Evolutionary conservation across 2,113 vertebrate genomes (phyloP), one percentile per base, ranked within the genome.

Genomic region (Gymnorhina tibicen): DNA sequence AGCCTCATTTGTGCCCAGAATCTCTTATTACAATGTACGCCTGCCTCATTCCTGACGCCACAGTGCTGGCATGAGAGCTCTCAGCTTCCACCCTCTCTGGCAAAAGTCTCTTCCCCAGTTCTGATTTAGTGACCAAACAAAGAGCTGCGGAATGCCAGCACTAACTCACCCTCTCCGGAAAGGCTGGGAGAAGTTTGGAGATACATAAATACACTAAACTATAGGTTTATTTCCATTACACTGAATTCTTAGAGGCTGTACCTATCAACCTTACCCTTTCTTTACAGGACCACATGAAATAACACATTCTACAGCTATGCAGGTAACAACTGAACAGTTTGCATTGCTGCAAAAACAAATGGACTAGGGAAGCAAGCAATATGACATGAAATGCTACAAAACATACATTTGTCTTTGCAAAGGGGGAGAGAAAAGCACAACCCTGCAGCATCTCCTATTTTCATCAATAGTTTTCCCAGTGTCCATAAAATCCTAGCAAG

Each of bases 11-110:
- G 41, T 37, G 16, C 18, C 41, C 46, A 60, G 41, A 70, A 33
- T 23, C 30, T 6, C 11, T 44, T 42, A 13, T 9, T 32, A 10
- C 9, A 28, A 21, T 0, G 0, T 23, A 11, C 14, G 73, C 18
- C 62, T 63, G 27, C 18, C 33, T 63, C 3, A 14, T 19, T 60
- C 37, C 60, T 64, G 33, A 85, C 69, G 46, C 33, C 55, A 33
- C 27, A 1, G 7, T 20, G 47, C 30, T 3, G 3, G 23, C 3
- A 0, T 0, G 1, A 63, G n/a, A 67, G 24, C 6, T 39, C 46
- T 37, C 42, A 89, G 32, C 23, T 26, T 50, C 47, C 47, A 53
- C 3, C 7, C 9, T 79, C n/a, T 15, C 49, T 19, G 21, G 24
- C 20, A 84, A 72, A 67, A 33, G 41, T 11, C 24, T 67, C 33